Percentiles rank a stretch among this genome's conserved stretches.
These are phyloP conservation scores for Philotrypesis tridentata DNA, from an alignment of 1,140 invertebrate genomes.

Conservation along the genomic window DNA sequence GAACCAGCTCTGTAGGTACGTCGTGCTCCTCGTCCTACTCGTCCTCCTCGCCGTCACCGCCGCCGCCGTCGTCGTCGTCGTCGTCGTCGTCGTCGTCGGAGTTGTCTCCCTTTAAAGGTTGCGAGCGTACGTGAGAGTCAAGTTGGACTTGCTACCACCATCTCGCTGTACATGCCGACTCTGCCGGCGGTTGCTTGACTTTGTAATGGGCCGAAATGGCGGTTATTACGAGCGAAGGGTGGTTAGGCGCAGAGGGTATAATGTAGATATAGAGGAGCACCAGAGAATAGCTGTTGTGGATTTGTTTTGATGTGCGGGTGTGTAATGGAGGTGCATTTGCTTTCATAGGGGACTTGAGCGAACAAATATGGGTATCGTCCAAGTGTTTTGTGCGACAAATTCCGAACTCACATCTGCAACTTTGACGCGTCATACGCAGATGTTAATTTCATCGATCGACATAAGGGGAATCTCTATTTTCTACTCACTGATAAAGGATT, in stretches of 20 bases:
- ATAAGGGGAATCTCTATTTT: no score
- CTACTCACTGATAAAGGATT: neutral
- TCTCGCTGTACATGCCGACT: neutral
- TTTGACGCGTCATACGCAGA: neutral
- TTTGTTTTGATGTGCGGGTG: conserved; percentile 24
- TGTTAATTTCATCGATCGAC: neutral
- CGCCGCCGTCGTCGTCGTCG: no score
- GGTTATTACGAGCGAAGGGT: neutral
- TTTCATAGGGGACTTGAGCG: neutral
- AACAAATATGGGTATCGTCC: neutral
- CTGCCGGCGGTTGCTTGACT: neutral
- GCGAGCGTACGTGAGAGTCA: neutral
- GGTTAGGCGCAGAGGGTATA: neutral
- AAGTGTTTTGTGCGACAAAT: neutral
- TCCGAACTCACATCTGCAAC: neutral
- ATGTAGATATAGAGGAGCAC: neutral
- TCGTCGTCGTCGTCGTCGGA: neutral
- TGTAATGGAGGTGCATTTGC: neutral
- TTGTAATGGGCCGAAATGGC: conserved; percentile 6
- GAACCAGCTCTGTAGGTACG: neutral
- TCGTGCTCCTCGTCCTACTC: neutral
- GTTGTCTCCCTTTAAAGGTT: neutral
- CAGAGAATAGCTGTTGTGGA: conserved; percentile 3
- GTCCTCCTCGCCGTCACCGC: no score
- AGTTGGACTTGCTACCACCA: conserved; percentile 1